phyloP scores from a whole-genome alignment of 2,888 invertebrate species.

The Liodrosophila aerea region DNA sequence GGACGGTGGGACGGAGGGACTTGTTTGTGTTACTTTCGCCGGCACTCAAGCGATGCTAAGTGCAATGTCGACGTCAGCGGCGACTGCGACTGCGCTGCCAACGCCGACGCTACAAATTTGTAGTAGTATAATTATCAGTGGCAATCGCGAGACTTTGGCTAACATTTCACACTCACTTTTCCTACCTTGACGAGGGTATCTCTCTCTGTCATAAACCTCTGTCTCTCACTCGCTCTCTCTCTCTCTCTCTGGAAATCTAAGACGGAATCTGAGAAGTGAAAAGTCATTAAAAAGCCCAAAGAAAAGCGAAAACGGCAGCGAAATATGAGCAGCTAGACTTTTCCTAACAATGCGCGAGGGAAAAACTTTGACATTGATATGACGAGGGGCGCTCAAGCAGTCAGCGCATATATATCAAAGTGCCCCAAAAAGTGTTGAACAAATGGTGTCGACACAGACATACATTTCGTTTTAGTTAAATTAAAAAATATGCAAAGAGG shows the following conservation, averaged over 20 bases:
- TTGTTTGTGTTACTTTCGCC: conserved; percentile 60
- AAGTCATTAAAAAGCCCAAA: conserved; percentile 63
- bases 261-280: conserved; percentile 69
- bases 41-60: conserved; percentile 60
- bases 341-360: conserved; percentile 5
- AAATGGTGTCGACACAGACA: too few relatives aligned
- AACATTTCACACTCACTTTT: conserved; percentile 71
- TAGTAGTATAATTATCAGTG: conserved; percentile 70
- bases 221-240: conserved; percentile 1
- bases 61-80: conserved; percentile 4
- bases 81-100: conserved; percentile 11
- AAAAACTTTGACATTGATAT: conserved; percentile 49
- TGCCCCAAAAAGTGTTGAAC: too few relatives aligned
- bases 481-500: too few relatives aligned
- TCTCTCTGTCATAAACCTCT: conserved; percentile 37
- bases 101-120: conserved; percentile 61
- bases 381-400: conserved; percentile 40
- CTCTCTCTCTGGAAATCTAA: conserved; percentile 28
- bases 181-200: conserved; percentile 50
- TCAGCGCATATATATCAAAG: conserved; percentile 1
- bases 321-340: conserved; percentile 55
- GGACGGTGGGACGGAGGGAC: too few relatives aligned
- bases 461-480: too few relatives aligned
- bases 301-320: conserved; percentile 72
- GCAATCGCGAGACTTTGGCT: conserved; percentile 25